Conservation (phyloP, 2,797 vertebrate species). For the Aeoliscus strigatus region DNA sequence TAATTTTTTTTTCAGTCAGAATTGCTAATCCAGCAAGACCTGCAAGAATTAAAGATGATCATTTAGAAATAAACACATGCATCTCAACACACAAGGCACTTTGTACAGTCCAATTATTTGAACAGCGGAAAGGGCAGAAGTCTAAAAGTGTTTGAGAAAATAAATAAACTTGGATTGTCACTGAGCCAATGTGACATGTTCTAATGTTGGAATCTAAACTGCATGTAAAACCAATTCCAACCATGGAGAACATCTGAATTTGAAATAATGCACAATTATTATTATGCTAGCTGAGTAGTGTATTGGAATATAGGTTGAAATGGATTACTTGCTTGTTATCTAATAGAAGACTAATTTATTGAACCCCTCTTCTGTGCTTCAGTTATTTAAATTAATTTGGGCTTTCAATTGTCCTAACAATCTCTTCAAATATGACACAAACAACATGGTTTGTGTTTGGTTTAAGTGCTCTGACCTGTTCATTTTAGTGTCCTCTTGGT, state of each 20-base stretch:
- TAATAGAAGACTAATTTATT: too few relatives aligned
- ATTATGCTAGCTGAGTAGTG: background rate
- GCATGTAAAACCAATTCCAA: background rate
- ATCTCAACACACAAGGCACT: too few relatives aligned
- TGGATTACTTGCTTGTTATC: constrained; percentile 8
- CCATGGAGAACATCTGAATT: constrained; percentile 2
- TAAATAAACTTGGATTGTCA: background rate
- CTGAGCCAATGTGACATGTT: background rate
- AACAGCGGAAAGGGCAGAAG: background rate
- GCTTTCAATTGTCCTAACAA: constrained; percentile 29
- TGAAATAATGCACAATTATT: background rate
- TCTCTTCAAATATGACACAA: background rate
- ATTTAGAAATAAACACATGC: background rate
- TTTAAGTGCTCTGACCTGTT: constrained; percentile 24
- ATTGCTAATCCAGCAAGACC: background rate
- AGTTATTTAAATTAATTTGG: too few relatives aligned
- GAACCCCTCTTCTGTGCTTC: too few relatives aligned
- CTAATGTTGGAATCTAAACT: background rate
- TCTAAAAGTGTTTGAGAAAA: background rate
- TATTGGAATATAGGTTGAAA: background rate
- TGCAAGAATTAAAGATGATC: background rate
- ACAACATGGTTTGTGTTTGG: background rate
- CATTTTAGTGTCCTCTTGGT: constrained; percentile 14
- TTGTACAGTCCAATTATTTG: background rate
- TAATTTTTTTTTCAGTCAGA: too few relatives aligned